Evolutionary conservation across 1,140 invertebrate genomes (phyloP).

Genomic region (Brachionus rubens): DNA sequence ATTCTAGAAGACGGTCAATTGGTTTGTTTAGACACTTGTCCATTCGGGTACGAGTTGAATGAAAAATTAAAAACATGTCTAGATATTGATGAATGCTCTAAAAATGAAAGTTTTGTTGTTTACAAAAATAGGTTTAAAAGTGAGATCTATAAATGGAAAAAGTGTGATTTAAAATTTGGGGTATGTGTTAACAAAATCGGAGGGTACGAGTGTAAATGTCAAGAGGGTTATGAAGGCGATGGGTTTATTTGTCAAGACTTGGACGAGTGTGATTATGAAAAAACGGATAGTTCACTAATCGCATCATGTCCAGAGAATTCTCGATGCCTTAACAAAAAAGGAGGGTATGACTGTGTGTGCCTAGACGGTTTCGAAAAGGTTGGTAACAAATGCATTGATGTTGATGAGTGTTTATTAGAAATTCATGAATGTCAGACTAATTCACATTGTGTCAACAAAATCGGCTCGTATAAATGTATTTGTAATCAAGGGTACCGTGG

Average conservation of each 20-base stretch:
- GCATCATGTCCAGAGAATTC: background rate
- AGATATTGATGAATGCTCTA: conserved; percentile 37
- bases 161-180: background rate
- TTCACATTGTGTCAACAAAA: conserved; percentile 17
- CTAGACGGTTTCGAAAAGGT: conserved; percentile 38
- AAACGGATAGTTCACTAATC: conserved; percentile 23
- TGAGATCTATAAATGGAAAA: conserved; percentile 23
- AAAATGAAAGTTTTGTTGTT: background rate
- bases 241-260: conserved; percentile 14
- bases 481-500: conserved; percentile 10
- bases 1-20: background rate
- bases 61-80: background rate
- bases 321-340: background rate
- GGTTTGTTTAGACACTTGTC: conserved; percentile 26
- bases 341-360: conserved; percentile 45
- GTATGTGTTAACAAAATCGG: conserved; percentile 58
- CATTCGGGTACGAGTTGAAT: background rate
- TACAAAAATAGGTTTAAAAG: conserved; percentile 2
- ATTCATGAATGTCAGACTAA: conserved; percentile 9
- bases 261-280: conserved; percentile 44
- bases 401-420: conserved; percentile 4
- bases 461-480: conserved; percentile 36
- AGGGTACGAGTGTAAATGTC: conserved; percentile 56
- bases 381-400: conserved; percentile 16
- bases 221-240: conserved; percentile 50